Evolutionary conservation across 37 sponge, comb jelly and placozoan genomes (phyloP).

Genomic region (Hormiphora californensis): DNA sequence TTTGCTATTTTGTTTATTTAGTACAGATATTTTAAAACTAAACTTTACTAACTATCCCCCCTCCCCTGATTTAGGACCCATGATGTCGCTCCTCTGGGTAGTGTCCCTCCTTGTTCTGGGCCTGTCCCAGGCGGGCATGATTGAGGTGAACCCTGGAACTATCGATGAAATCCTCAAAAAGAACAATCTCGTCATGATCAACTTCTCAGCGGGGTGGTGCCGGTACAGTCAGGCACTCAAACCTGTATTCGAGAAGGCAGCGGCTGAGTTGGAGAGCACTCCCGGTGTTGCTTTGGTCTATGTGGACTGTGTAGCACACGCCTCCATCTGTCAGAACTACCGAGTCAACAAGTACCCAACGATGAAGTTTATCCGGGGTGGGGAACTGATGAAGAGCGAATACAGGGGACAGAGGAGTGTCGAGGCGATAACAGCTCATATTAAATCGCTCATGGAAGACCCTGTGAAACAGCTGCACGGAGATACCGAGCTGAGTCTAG

Average conservation of each 20-base stretch:
- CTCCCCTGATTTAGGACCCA: too few species aligned
- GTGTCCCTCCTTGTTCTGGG: not conserved
- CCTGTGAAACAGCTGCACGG: constrained; percentile 58
- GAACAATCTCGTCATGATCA: constrained; percentile 20
- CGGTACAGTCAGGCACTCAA: constrained; percentile 87
- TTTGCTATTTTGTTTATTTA: too few species aligned
- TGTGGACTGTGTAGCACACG: constrained; percentile 44
- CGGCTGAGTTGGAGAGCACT: constrained; percentile 53
- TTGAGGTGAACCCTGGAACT: not conserved
- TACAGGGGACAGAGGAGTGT: constrained; percentile 59
- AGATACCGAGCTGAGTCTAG: not conserved
- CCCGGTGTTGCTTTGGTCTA: constrained; percentile 9
- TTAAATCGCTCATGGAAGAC: constrained; percentile 60
- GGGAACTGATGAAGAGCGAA: constrained; percentile 55
- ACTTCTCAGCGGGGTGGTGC: constrained; percentile 62
- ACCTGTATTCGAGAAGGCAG: constrained; percentile 89
- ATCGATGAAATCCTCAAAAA: constrained; percentile 8
- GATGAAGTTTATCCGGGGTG: constrained; percentile 79
- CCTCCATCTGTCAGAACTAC: constrained; percentile 1
- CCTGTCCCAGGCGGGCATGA: not conserved
- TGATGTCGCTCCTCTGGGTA: too few species aligned
- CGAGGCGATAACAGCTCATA: constrained; percentile 59
- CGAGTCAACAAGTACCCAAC: constrained; percentile 89
- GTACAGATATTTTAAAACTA: too few species aligned
- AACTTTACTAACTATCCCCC: too few species aligned